Evolutionary conservation across 1,140 invertebrate species (phyloP), one percentile per base, ranked within the genome.

Genomic region (Caerostris extrusa): DNA sequence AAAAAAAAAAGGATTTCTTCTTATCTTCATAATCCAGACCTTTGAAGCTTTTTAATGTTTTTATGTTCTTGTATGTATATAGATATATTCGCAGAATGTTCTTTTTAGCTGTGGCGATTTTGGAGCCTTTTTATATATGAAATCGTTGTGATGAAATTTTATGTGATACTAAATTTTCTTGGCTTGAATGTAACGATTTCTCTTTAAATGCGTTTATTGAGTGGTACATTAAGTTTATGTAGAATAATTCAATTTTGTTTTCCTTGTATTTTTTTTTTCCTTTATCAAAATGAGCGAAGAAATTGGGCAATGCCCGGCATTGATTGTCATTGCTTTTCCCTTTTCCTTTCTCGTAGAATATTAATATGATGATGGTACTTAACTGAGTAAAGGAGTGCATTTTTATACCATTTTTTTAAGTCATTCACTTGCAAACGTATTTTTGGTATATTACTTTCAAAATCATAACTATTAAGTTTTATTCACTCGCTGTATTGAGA

Each of bases 31-130:
- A 57, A 91, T 91, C 90, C 90, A 91, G 90, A 61, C 90, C 57
- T 91, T 91, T 91, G 55, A 91, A 58, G 67, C 90, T 82, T 91
- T 91, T 91, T 81, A 82, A 91, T 91, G 90, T 81, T 91, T 91
- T 91, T 91, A 91, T 91, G 71, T 60, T 61, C 90, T 50, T 91
- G 90, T 60, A 61, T 82, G 17, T 91, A 91, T 91, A 91, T 81
- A 60, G 69, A 91, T 91, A 91, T 82, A 82, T 82, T 81, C 57
- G 12, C 17, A 71, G 82, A 91, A 19, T 53, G 60, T 88, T 77
- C 56, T 89, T 34, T 10, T 60, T 19, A 71, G 7, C 53, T 34
- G 64, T 19, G 88, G 67, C 12, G 55, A 91, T 91, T 91, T 82
- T 55, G 17, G 5, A n/a, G 90, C 56, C 53, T 53, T 60, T 91